Conservation (phyloP, 2,797 vertebrate species). For the Fistularia tabacaria region DNA sequence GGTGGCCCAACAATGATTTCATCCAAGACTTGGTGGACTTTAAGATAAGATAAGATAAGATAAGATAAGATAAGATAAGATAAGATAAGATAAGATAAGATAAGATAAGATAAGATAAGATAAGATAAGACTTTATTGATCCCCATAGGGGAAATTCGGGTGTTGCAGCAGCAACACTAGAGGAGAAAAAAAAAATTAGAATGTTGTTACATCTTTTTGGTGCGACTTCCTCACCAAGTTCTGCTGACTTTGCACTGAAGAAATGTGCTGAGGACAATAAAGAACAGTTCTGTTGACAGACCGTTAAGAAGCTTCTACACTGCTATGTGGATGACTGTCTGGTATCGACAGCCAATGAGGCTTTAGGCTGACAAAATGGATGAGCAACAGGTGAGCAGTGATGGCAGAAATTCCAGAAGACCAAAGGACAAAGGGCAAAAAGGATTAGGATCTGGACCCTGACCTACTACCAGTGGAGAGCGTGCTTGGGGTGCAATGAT, state of each 20-base stretch:
- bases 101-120: too few relatives aligned
- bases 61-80: too few relatives aligned
- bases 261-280: neutral
- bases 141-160: too few relatives aligned
- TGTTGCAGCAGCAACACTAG: too few relatives aligned
- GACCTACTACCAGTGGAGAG: too few relatives aligned
- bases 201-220: neutral
- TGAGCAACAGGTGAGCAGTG: neutral
- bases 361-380: neutral
- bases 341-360: neutral
- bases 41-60: too few relatives aligned
- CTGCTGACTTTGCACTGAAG: neutral
- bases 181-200: too few relatives aligned
- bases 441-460: neutral
- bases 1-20: neutral
- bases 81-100: too few relatives aligned
- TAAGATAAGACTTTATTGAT: too few relatives aligned
- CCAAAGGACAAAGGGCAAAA: neutral
- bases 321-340: conserved; percentile 3
- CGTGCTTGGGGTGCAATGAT: too few relatives aligned
- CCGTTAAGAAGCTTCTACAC: too few relatives aligned
- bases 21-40: neutral
- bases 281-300: neutral
- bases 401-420: neutral
- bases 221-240: neutral